These are phyloP conservation scores for Diadema setosum DNA, from an alignment of 35 echinoderm and acorn worm genomes.

Conservation along the genomic window DNA sequence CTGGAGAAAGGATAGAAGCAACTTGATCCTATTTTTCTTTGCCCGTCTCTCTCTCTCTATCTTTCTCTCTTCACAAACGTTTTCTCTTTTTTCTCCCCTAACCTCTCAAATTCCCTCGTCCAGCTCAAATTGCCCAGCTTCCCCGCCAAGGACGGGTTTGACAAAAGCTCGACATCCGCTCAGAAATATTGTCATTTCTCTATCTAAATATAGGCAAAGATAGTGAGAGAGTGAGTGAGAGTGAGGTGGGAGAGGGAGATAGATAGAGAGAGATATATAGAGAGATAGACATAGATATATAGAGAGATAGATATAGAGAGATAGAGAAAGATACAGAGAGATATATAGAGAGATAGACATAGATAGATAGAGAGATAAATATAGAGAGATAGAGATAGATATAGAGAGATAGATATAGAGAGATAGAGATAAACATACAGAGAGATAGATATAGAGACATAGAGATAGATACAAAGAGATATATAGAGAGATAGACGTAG, in stretches of 20 bases:
- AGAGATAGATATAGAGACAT: not conserved
- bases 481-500: not conserved
- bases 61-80: not conserved
- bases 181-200: not conserved
- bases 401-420: not conserved
- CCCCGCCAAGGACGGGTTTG: not conserved
- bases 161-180: not conserved
- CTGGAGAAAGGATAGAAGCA: too few species aligned
- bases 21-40: too few species aligned
- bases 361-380: too few species aligned
- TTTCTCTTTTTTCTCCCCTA: not conserved
- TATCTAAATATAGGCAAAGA: not conserved
- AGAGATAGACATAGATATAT: too few species aligned
- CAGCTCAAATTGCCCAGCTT: not conserved
- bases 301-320: not conserved
- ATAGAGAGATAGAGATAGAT: not conserved
- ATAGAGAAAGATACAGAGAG: too few species aligned
- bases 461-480: too few species aligned
- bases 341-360: too few species aligned
- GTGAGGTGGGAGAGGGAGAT: not conserved
- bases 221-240: not conserved
- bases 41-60: too few species aligned
- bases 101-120: not conserved
- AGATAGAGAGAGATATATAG: not conserved
- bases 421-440: not conserved